Evolutionary conservation across 2,888 invertebrate species (phyloP).

Genomic region (Hylaea fasciaria): DNA sequence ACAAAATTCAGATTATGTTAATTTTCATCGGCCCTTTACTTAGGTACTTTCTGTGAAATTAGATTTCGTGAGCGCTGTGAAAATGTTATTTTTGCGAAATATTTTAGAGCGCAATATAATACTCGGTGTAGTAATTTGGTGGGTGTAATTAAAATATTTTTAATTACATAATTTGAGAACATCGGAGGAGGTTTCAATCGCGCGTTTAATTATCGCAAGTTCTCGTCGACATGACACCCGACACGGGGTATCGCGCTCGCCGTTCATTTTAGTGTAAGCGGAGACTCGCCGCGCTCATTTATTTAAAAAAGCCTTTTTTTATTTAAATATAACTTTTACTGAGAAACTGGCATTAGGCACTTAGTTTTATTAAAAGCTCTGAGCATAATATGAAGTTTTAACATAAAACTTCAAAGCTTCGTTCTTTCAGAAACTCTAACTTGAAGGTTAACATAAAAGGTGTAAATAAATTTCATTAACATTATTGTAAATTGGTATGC

Average conservation of each 20-base stretch:
- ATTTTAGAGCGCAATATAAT: conserved; percentile 45
- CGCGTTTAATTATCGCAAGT: conserved; percentile 71
- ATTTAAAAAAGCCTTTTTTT: conserved; percentile 45
- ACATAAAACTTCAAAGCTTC: too few relatives aligned
- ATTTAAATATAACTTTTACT: conserved; percentile 19
- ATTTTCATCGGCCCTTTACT: too few relatives aligned
- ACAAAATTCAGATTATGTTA: too few relatives aligned
- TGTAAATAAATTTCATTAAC: too few relatives aligned
- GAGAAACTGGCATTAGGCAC: background rate
- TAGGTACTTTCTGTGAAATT: background rate
- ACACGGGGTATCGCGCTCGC: conserved; percentile 54
- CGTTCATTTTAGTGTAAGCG: conserved; percentile 68
- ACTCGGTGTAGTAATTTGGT: conserved; percentile 49
- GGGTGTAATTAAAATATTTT: conserved; percentile 68
- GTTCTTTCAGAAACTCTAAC: too few relatives aligned
- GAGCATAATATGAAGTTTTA: too few relatives aligned
- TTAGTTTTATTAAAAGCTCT: background rate
- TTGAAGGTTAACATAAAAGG: too few relatives aligned
- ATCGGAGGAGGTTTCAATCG: conserved; percentile 67
- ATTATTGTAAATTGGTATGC: too few relatives aligned
- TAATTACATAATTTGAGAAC: conserved; percentile 73
- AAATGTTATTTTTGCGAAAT: conserved; percentile 35
- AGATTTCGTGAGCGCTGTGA: conserved; percentile 7
- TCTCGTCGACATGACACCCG: conserved; percentile 56
- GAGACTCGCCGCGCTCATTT: conserved; percentile 56